Conservation (phyloP, 2,113 vertebrate species). For the Alethe diademata region DNA sequence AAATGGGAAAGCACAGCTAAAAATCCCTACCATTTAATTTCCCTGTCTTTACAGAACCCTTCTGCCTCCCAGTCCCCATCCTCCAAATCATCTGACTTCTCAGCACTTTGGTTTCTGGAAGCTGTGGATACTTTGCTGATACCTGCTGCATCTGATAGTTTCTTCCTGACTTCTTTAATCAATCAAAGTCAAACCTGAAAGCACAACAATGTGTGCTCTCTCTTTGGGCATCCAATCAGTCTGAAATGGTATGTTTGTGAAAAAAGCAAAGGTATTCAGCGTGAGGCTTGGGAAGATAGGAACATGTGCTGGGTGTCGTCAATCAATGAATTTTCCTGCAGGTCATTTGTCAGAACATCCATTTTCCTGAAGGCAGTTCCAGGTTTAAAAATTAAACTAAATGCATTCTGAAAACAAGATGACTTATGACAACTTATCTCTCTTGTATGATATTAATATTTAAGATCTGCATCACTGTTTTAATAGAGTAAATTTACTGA, state of each 20-base stretch:
- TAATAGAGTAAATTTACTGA: not conserved
- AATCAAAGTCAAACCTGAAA: not conserved
- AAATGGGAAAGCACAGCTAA: not conserved
- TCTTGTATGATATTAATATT: not conserved
- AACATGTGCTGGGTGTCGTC: not conserved
- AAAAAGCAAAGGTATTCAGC: not conserved
- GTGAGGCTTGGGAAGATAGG: not conserved
- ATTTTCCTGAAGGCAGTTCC: not conserved
- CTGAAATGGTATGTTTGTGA: not conserved
- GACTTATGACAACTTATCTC: not conserved
- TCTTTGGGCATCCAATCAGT: not conserved
- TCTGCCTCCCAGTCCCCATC: fast-evolving
- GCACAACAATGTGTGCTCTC: fast-evolving
- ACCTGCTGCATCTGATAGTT: not conserved
- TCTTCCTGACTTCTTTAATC: not conserved
- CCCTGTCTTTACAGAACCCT: not conserved
- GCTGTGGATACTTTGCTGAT: not conserved
- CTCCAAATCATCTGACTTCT: not conserved
- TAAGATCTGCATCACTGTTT: not conserved
- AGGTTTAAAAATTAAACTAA: not conserved
- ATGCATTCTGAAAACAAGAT: not conserved
- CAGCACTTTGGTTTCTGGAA: not conserved
- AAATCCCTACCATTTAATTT: not conserved
- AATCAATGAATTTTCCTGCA: not conserved
- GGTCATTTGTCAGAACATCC: not conserved